Evolutionary conservation across 37 sponge, comb jelly and placozoan species (phyloP).

Genomic region (Mnemiopsis leidyi): DNA sequence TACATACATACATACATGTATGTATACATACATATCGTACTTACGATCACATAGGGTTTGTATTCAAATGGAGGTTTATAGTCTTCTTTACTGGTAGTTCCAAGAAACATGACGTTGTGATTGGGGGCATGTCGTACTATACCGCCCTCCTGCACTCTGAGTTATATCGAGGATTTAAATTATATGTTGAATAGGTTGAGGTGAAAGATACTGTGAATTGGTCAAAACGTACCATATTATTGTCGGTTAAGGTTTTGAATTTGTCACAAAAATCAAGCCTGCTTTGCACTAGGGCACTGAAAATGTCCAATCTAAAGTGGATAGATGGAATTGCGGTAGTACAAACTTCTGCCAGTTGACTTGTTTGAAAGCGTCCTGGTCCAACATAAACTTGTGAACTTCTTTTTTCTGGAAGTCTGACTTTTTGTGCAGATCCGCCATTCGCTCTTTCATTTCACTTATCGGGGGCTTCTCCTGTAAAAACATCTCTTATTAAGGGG

Average conservation of each 20-base stretch:
- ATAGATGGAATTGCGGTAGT: too few species aligned
- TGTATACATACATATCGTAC: too few species aligned
- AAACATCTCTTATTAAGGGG: not conserved
- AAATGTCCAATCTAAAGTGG: too few species aligned
- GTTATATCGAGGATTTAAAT: too few species aligned
- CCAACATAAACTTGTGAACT: slow-evolving; percentile 70
- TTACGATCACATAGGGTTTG: slow-evolving; percentile 4
- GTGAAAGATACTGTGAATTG: too few species aligned
- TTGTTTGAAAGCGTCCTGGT: slow-evolving; percentile 56
- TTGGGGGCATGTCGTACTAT: not conserved
- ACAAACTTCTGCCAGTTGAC: slow-evolving; percentile 8
- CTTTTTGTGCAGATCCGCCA: slow-evolving; percentile 72
- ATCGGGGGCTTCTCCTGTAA: slow-evolving; percentile 47
- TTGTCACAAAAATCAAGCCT: too few species aligned
- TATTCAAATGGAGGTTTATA: slow-evolving; percentile 27
- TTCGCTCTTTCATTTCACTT: slow-evolving; percentile 68
- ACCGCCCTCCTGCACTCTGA: slow-evolving; percentile 3
- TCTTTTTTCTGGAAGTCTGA: slow-evolving; percentile 71
- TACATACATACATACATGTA: too few species aligned
- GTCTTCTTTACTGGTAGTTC: slow-evolving; percentile 33
- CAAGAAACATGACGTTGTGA: slow-evolving; percentile 17
- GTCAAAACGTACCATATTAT: too few species aligned
- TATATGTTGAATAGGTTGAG: too few species aligned
- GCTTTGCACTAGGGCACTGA: too few species aligned
- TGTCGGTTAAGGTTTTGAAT: too few species aligned